Percentiles rank a stretch among this genome's conserved stretches.
phyloP scores from a whole-genome alignment of 2,888 invertebrate genomes.

The Spodoptera picta region DNA sequence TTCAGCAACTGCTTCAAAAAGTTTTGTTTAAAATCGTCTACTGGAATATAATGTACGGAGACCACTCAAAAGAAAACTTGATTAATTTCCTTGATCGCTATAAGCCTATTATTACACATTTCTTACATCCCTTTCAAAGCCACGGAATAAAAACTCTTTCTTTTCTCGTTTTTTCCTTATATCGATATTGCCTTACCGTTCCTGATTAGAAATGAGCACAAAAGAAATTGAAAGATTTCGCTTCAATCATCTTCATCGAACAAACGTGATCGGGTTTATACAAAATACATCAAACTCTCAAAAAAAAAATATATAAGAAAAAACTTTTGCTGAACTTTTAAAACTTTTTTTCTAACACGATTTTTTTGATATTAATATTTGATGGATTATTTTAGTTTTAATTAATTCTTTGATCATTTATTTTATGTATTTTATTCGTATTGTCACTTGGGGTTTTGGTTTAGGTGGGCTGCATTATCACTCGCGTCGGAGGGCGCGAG shows the following conservation, averaged over 20 bases:
- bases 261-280: constrained; percentile 1
- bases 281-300: not conserved
- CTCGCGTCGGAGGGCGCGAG: constrained; percentile 45
- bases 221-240: constrained; percentile 3
- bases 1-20: not conserved
- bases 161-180: constrained; percentile 21
- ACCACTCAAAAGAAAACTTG: not conserved
- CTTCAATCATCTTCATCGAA: constrained; percentile 1
- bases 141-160: constrained; percentile 24
- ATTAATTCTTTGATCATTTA: not conserved
- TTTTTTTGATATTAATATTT: constrained; percentile 6
- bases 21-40: not conserved
- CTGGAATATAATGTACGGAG: not conserved
- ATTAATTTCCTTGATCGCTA: constrained; percentile 21
- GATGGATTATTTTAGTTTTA: no score
- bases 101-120: constrained; percentile 15
- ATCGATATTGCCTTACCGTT: constrained; percentile 35
- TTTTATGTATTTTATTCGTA: constrained; percentile 11
- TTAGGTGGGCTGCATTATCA: constrained; percentile 27
- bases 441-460: constrained; percentile 21
- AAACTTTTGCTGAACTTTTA: constrained; percentile 50
- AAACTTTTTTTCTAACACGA: constrained; percentile 4
- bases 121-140: constrained; percentile 27
- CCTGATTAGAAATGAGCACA: constrained; percentile 27
- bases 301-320: constrained; percentile 3